Evolutionary conservation across 2,888 invertebrate genomes (phyloP), one percentile per base, ranked within the genome.

Genomic region (Linnaemya vulpina): DNA sequence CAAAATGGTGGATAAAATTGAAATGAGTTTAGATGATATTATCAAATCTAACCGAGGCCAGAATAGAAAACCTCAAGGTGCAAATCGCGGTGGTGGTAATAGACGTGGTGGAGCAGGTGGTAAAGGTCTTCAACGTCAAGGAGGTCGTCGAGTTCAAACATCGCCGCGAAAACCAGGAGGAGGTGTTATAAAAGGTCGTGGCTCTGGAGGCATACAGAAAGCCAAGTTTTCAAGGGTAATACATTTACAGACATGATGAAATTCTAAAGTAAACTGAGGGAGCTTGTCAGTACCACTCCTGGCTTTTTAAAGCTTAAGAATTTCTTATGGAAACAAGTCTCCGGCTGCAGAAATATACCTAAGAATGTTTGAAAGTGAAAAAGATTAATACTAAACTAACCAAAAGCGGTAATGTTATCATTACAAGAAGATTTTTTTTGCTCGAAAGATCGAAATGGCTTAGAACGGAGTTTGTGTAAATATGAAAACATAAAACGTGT

Each of bases 11-110:
- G 97, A 98, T 91, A 98, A 97, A 94, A 97, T 99, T 93, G 98
- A 99, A 93, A 97, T 98, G 97, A 98, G 98, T 91, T 94, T 99
- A 88, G 99, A 99, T 92, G 99, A 99, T 89, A 98, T 99, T 85
- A 99, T 99, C 90, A 98, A 97, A 93, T 95, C 95, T 90, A 96
- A 94, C 89, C 97, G 96, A 65, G 77, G 89, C 35, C 88, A 89
- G 71, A 91, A 89, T 93, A 94, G 95, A 86, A 93, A 95, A 67
- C 49, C 78, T 58, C 73, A 65, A 76, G 86, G 80, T 46, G 93
- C 94, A 25, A 91, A 93, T 71, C 89, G 94, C 25, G 92, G 94
- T 20, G 94, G 94, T 70, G 92, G 94, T 43, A 91, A 87, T 60
- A 86, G 87, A 60, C 89, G 91, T 51, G 80, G 93, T 71, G 93